Base-by-base conservation (phyloP, 2,888 invertebrate genomes). In the Lycophotia porphyrea region DNA sequence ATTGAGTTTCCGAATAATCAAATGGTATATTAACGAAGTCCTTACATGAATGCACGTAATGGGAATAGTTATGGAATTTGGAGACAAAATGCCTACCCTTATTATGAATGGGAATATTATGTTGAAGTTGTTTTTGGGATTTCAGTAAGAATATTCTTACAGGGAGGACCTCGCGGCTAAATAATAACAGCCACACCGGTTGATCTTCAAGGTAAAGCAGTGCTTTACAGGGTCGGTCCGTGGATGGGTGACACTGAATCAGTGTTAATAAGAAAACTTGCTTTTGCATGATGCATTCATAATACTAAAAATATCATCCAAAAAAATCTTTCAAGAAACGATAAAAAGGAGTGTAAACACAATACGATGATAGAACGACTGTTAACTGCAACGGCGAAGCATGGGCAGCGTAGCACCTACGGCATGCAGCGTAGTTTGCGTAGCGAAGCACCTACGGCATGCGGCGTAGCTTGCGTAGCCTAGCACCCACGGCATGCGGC, bases 1-100 rank as follows among this genome's bases (percentile, higher is more conserved):
- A 82, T 83, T 79, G 78, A 71, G 47, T 49, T 60, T 21, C 44
- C 13, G 44, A 55, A 79, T 80, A 79, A 83, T 69, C 44, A 78
- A 83, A 79, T 60, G 42, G 49, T 44, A 52, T 78, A 78, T 68
- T 77, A 78, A 69, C 64, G 49, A 52, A 69, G 24, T 79, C 78
- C 27, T 52, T 44, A 44, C 18, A 34, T 67, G 74, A 74, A 64
- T 63, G 75, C 27, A 39, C 31, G 47, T 49, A 60, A 78, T 68
- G 24, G 36, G 27, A 68, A 77, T 68, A 58, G 27, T 36, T 78
- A 52, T 78, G 52, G 61, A 83, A 58, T 55, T 61, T 58, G 7
- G 13, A 63, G 39, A 58, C 36, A 42, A 24, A 60, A 36, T 60
- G 5, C n/a, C n/a, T n/a, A n/a, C 13, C 39, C 8, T 39, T 18